Base-by-base conservation (phyloP, 2,113 vertebrate species). In the Hippocampus zosterae region DNA sequence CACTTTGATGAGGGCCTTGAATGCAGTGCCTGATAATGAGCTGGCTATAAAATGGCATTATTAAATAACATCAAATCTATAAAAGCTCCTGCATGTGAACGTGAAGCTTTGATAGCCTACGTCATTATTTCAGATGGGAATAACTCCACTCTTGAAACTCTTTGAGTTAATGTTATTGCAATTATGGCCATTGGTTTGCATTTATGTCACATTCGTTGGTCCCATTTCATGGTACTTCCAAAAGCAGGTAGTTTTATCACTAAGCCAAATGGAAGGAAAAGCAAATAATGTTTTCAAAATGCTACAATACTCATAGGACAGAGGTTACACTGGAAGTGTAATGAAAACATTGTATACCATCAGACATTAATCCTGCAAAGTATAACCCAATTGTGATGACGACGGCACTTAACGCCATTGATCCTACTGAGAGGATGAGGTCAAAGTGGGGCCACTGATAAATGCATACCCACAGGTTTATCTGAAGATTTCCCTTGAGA, bases 361-460 rank as follows among this genome's bases (percentile, higher is more conserved):
- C 1, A 12, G 60, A 40, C 21, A 1, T 29, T 60, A 60, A 60
- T 37, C 57, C 33, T 33, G 40, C n/a, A 23, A 42, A 42, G 13
- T 3, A 18, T 6, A 11, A 29, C 15, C 18, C 6, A 3, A 29
- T 53, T n/a, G 48, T 21, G 50, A 19, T 1, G 12, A 59, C n/a
- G 65, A 60, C 33, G 64, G 67, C 69, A 0, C 25, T 2, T 18
- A 41, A 12, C 21, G 69, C 48, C 55, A 29, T 62, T 15, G 46
- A 72, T 67, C 64, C 70, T n/a, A n/a, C 56, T 42, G 37, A 64
- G 60, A 46, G 23, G 67, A 66, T 68, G 48, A 52, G 48, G 21
- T 52, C 48, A 64, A 9, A 68, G 50, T 19, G 29, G 59, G 37
- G 29, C 16, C 29, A 55, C 23, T 29, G 59, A 52, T 64, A 29